Base-by-base conservation (phyloP, 2,888 invertebrate species). In the Microchrysa polita region DNA sequence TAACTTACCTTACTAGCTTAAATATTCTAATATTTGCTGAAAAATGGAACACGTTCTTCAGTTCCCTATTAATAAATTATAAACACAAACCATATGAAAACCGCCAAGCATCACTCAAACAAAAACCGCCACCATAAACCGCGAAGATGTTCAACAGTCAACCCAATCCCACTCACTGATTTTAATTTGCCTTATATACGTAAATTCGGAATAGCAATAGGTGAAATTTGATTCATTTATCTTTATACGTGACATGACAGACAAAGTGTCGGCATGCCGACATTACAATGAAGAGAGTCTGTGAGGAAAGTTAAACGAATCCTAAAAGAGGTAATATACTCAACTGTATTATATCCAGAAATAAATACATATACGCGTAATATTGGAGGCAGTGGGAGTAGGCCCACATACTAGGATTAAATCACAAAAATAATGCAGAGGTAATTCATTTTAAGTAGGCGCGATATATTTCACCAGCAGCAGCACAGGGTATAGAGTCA, bases 361-460 rank as follows among this genome's bases (percentile, higher is more conserved):
- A 67, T 53, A 67, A 67, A 57, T 57, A 69, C 55, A 57, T 55
- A 57, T 57, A n/a, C n/a, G n/a, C n/a, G n/a, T n/a, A 57, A 69
- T 69, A 55, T 69, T 40, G 57, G 55, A 55, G 57, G 5, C 69
- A 69, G 16, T n/a, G n/a, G n/a, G n/a, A n/a, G n/a, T n/a, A 14
- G 20, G 40, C 40, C 42, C 53, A 22, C n/a, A 69, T 40, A 57
- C 55, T 42, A 57, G 40, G 69, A 69, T 69, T 69, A 55, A 57
- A 57, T 40, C 69, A 55, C 16, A 40, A 69, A 57, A 40, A 48
- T 69, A 69, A 69, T 69, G 34, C 57, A 20, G 55, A 22, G 42
- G 55, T 69, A 40, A 69, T 69, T 69, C 57, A 69, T 69, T 55
- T 69, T 69, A 69, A 69, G 69, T 69, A 69, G 57, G 61, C 34